Evolutionary conservation across 2,113 vertebrate species (phyloP), one percentile per base, ranked within the genome.

Genomic region (Diadophis punctatus): DNA sequence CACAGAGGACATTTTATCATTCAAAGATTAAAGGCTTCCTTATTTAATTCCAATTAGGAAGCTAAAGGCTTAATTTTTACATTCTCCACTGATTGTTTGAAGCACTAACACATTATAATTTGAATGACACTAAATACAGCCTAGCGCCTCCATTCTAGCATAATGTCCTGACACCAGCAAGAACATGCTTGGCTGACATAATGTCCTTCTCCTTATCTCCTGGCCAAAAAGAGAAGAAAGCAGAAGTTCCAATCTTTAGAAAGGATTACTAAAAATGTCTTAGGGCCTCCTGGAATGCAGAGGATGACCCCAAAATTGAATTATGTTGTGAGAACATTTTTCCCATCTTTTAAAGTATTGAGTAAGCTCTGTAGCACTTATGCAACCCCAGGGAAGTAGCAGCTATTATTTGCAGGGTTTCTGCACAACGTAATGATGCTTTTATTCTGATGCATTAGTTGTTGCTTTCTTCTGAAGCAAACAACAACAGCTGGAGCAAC

Each of bases 381-480:
- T 25, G 74, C 27, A 8, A 91, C 88, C 90, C 90, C 68, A 91
- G 1, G 88, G 58, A 74, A 9, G 34, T 90, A 89, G 87, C 87
- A 94, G 58, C 92, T 55, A 43, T 30, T 90, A 43, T 90, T 74
- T 20, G 49, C 53, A 91, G 90, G 91, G 56, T 89, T 93, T 48
- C 89, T 48, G 88, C 56, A 34, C 25, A 56, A 93, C n/a, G 91
- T 93, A 95, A 91, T 22, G 94, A 94, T 60, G 87, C 49, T 90
- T 95, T 93, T 90, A 90, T 93, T 60, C 92, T 87, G 87, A n/a
- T 55, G 23, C 55, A 93, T 92, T 95, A 86, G 1, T 16, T 0
- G 0, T 88, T 94, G 43, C 48, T 96, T 94, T 53, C 60, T 94
- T 95, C 74, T 92, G 85, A 94, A 94, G 60, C 30, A 94, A 95